Evolutionary conservation across 2,888 invertebrate genomes (phyloP).

Genomic region (Rhogogaster chlorosoma): DNA sequence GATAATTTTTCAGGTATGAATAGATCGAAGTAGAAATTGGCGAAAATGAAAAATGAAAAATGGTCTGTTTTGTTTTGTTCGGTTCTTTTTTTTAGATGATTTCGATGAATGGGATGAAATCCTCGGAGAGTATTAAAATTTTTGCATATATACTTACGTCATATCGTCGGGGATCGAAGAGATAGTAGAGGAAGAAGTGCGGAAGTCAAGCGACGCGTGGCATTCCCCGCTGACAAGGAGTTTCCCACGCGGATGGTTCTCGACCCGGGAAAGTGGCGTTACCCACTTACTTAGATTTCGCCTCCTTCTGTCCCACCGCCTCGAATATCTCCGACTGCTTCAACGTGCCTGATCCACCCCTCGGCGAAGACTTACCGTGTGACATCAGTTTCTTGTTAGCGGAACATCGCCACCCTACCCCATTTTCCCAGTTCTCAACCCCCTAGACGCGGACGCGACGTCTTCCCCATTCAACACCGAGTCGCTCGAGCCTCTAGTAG

Average conservation of each 20-base stretch:
- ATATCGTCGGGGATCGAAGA: not conserved
- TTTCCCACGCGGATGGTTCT: constrained; percentile 55
- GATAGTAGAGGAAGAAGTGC: not conserved
- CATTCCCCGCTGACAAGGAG: constrained; percentile 46
- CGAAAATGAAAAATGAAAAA: not conserved
- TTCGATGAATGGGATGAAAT: not conserved
- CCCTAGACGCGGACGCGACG: not conserved
- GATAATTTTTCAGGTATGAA: not conserved
- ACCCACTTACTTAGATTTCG: constrained; percentile 53
- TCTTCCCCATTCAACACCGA: constrained; percentile 16
- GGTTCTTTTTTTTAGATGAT: not conserved
- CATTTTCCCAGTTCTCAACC: constrained; percentile 58
- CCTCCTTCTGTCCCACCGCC: constrained; percentile 43
- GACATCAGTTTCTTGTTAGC: constrained; percentile 74
- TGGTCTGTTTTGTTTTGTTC: not conserved
- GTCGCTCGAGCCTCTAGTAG: constrained; percentile 41
- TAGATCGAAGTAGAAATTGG: not conserved
- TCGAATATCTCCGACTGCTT: constrained; percentile 49
- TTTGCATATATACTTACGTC: not conserved
- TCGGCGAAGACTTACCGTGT: constrained; percentile 62
- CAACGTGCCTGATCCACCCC: constrained; percentile 52
- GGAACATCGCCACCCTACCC: constrained; percentile 64
- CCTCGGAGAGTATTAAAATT: not conserved
- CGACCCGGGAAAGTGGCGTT: constrained; percentile 53
- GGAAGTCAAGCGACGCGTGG: constrained; percentile 34